phyloP scores from a whole-genome alignment of 30 jellyfish, hydroid and myxozoan genomes.

The Hydractinia echinata region DNA sequence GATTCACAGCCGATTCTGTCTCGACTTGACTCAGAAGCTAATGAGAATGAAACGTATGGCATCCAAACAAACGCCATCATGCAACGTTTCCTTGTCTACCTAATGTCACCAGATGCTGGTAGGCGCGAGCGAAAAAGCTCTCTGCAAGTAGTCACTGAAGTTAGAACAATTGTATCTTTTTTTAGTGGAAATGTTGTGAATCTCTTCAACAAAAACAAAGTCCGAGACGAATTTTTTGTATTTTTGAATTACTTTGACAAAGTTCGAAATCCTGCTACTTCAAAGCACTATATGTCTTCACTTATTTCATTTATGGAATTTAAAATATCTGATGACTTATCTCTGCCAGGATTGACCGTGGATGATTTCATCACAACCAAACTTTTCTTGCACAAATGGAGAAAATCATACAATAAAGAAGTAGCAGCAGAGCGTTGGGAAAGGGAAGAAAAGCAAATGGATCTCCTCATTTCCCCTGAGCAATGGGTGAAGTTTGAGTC shows the following conservation, averaged over 20 bases:
- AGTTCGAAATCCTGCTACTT: background rate
- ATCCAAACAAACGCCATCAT: background rate
- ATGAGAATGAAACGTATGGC: too few species aligned
- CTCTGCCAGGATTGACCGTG: background rate
- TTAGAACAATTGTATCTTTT: background rate
- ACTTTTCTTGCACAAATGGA: background rate
- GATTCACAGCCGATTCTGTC: too few species aligned
- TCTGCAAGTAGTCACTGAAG: conserved; percentile 1
- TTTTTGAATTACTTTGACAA: background rate
- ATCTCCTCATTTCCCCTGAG: background rate
- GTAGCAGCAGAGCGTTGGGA: background rate
- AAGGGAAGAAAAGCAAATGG: background rate
- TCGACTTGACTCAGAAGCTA: too few species aligned
- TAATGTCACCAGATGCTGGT: conserved; percentile 11
- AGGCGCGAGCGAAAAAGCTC: background rate
- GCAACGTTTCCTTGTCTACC: background rate
- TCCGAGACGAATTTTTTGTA: conserved; percentile 3
- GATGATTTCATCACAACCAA: background rate
- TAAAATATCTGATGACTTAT: background rate
- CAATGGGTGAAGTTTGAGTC: background rate
- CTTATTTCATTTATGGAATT: background rate
- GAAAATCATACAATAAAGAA: background rate
- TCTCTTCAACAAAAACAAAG: background rate
- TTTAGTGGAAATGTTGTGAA: conserved; percentile 4
- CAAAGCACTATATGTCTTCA: background rate